A percentile compares a stretch with the other conserved stretches of the same genome.
Evolutionary conservation across 1,140 invertebrate genomes (phyloP).

Genomic region (Cardiocondyla obscurior): DNA sequence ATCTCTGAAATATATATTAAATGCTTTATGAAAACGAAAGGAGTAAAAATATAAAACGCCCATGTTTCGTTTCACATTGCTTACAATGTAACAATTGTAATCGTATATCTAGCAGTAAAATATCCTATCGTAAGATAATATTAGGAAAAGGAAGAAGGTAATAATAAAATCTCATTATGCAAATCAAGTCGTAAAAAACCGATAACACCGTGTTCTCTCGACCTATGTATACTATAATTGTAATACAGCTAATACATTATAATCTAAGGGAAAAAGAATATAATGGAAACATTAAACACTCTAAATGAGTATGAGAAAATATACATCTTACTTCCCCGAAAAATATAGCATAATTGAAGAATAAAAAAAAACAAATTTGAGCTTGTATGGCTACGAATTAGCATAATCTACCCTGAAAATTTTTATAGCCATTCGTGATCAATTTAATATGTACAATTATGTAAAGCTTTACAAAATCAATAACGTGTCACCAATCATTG

Average conservation of each 20-base stretch:
- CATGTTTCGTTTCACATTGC: constrained; percentile 8
- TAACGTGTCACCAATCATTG: constrained; percentile 17
- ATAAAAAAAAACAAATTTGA: constrained; percentile 53
- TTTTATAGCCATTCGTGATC: constrained; percentile 60
- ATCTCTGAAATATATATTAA: constrained; percentile 15
- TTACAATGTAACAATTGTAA: constrained; percentile 34
- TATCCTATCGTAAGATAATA: constrained; percentile 29
- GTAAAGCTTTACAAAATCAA: constrained; percentile 64
- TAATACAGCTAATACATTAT: constrained; percentile 12
- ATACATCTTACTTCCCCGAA: constrained; percentile 67
- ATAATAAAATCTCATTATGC: constrained; percentile 26
- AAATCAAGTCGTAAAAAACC: constrained; percentile 39
- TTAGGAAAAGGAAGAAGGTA: background rate
- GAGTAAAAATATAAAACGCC: constrained; percentile 28
- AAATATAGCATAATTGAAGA: constrained; percentile 60
- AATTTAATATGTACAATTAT: constrained; percentile 74
- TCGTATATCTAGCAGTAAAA: constrained; percentile 16
- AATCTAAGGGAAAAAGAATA: constrained; percentile 47
- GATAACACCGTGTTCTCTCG: constrained; percentile 36
- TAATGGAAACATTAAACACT: constrained; percentile 37
- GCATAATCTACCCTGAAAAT: constrained; percentile 48
- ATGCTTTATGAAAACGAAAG: background rate
- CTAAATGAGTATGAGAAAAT: constrained; percentile 70
- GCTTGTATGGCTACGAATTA: constrained; percentile 61
- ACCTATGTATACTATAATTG: constrained; percentile 11